Conservation (phyloP, 1,140 invertebrate species). For the Pygmarrhopalites habei region DNA sequence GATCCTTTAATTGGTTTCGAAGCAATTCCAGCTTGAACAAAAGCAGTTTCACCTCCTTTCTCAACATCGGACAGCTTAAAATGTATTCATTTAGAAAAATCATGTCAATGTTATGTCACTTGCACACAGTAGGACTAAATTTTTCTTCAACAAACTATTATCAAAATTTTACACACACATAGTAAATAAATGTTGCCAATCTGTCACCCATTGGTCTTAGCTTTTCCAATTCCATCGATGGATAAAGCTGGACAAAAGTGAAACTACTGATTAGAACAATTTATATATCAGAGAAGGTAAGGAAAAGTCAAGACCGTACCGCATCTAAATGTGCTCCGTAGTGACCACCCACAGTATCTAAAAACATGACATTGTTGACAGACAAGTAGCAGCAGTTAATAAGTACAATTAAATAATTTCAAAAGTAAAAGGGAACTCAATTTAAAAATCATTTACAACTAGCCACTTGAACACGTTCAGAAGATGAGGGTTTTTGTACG, state of each 20-base stretch:
- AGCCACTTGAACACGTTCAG: conserved; percentile 29
- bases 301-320: background rate
- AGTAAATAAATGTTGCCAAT: conserved; percentile 30
- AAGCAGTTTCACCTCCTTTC: background rate
- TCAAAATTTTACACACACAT: conserved; percentile 18
- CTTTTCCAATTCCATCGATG: conserved; percentile 6
- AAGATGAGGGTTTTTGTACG: conserved; percentile 13
- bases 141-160: background rate
- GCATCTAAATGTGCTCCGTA: background rate
- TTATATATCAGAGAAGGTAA: background rate
- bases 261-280: background rate
- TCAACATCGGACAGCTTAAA: background rate
- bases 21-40: background rate
- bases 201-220: conserved; percentile 18
- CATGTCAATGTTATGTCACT: background rate
- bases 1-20: conserved; percentile 3
- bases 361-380: no score
- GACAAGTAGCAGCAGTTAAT: no score
- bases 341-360: no score
- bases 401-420: background rate
- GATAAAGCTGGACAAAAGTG: background rate
- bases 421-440: conserved; percentile 2
- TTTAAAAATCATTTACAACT: conserved; percentile 14
- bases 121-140: background rate
- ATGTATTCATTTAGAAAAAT: background rate